phyloP scores from a whole-genome alignment of 2,113 vertebrate genomes.

The Rhabdornis inornatus region DNA sequence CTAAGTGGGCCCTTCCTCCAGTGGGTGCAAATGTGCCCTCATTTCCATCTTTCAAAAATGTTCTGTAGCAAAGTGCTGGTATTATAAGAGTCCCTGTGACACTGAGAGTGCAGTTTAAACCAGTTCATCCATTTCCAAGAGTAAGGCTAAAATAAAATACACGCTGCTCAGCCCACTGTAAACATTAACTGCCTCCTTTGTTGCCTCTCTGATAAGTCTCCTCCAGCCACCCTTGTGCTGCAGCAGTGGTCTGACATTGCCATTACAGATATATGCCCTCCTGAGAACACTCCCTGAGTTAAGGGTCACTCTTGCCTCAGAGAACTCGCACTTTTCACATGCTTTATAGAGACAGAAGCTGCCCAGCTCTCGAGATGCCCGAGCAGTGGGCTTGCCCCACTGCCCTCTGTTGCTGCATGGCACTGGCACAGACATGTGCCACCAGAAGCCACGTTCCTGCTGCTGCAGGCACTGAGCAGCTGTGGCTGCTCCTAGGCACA shows the following conservation, averaged over 20 bases:
- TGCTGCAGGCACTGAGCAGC: not conserved
- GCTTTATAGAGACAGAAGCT: not conserved
- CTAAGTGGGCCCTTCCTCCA: not conserved
- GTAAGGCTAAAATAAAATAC: not conserved
- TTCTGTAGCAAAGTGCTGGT: not conserved
- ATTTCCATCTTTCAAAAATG: not conserved
- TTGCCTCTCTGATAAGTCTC: not conserved
- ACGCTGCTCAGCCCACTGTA: not conserved
- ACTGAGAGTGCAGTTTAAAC: not conserved
- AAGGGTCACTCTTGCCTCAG: not conserved
- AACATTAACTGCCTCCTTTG: not conserved
- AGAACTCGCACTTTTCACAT: not conserved
- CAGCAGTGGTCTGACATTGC: not conserved
- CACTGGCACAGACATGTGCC: not conserved
- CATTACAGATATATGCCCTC: not conserved
- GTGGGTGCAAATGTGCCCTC: not conserved
- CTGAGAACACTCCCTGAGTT: fast-evolving
- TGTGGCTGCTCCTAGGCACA: not conserved
- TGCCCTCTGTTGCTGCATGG: not conserved
- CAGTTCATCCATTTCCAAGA: not conserved
- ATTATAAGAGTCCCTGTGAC: not conserved
- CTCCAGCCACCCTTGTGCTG: not conserved
- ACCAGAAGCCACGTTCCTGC: not conserved
- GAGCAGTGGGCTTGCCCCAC: not conserved
- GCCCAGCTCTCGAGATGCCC: not conserved